Conservation (phyloP, 2,113 vertebrate genomes). For the Raja brachyura region DNA sequence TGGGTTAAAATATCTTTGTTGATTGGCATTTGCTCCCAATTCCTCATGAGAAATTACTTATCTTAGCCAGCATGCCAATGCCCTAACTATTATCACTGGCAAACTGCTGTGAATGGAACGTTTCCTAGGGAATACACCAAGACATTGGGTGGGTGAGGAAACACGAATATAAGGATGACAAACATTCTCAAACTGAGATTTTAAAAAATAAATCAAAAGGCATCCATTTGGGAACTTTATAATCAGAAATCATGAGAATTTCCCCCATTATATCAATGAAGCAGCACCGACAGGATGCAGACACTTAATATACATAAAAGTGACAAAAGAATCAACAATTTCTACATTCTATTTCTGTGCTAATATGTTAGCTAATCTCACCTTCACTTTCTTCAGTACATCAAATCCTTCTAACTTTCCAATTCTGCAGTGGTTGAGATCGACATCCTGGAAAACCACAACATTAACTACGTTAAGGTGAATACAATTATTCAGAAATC, state of each 20-base stretch:
- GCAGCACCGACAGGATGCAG: background rate
- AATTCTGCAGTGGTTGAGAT: constrained; percentile 93
- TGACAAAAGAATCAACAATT: background rate
- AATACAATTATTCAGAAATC: background rate
- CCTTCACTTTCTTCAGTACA: constrained; percentile 89
- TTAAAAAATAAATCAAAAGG: background rate
- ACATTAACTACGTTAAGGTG: background rate
- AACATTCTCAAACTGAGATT: background rate
- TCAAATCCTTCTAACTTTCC: constrained; percentile 93
- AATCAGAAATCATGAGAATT: background rate
- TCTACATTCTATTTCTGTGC: background rate
- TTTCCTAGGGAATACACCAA: background rate
- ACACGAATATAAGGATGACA: background rate
- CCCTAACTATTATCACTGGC: background rate
- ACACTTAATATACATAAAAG: background rate
- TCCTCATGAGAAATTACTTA: background rate
- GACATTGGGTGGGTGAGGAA: background rate
- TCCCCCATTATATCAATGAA: background rate
- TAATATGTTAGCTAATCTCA: constrained; percentile 48
- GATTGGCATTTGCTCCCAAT: background rate
- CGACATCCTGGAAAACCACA: constrained; percentile 73
- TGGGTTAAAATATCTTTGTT: background rate
- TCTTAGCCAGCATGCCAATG: background rate
- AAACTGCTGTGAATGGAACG: background rate
- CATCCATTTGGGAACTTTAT: background rate